Evolutionary conservation across 2,113 vertebrate species (phyloP).

Genomic region (Atherinomorus stipes): DNA sequence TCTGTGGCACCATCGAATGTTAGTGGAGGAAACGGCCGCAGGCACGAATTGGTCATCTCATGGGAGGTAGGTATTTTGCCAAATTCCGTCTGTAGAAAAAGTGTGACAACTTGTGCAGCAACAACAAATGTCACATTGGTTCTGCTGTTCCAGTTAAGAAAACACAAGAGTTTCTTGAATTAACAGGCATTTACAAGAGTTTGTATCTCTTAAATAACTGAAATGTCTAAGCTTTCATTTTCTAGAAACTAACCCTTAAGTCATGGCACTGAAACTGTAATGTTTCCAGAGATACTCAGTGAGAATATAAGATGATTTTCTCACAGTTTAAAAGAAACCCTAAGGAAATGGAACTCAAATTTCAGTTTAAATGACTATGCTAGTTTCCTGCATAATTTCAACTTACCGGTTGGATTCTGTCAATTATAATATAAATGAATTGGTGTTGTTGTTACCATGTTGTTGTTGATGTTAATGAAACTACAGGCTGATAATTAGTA

Average conservation of each 20-base stretch:
- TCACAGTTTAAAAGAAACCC: neutral
- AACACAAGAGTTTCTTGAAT: neutral
- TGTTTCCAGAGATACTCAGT: neutral
- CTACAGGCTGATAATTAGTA: conserved; percentile 4
- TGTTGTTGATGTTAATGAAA: neutral
- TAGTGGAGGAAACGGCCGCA: conserved; percentile 93
- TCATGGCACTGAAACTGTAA: conserved; percentile 3
- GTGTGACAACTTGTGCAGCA: conserved; percentile 18
- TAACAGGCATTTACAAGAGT: neutral
- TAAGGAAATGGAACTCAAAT: no score
- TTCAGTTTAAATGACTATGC: no score
- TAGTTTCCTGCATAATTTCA: no score
- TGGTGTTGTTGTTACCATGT: no score
- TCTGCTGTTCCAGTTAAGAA: neutral
- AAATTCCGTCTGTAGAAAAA: conserved; percentile 1
- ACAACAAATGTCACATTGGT: conserved; percentile 15
- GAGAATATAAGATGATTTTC: neutral
- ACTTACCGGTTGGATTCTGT: no score
- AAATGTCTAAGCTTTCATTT: neutral
- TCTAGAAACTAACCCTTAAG: neutral
- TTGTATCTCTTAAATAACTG: neutral
- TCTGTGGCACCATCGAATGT: conserved; percentile 94
- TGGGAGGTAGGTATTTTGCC: conserved; percentile 91
- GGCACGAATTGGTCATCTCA: conserved; percentile 95
- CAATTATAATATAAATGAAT: no score